Conservation (phyloP, 2,888 invertebrate species). For the Drosophila infuscata region DNA sequence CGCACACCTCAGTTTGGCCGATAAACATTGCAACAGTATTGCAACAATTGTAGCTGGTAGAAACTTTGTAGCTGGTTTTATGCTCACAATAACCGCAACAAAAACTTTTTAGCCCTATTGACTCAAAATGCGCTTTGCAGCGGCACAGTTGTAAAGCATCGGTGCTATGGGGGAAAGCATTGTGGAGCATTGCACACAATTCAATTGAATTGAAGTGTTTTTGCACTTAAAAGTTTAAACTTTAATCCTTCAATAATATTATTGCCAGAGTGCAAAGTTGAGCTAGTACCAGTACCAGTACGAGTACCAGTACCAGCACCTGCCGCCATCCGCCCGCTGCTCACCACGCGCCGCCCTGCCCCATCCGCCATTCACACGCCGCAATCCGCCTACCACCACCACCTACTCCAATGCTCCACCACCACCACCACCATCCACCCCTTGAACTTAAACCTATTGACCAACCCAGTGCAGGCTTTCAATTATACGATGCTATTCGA, state of each 20-base stretch:
- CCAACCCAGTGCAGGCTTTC: conserved; percentile 33
- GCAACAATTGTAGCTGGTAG: conserved; percentile 33
- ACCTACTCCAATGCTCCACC: background rate
- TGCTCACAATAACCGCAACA: conserved; percentile 65
- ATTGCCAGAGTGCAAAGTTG: conserved; percentile 72
- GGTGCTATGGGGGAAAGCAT: background rate
- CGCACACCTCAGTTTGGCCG: background rate
- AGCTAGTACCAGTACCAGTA: conserved; percentile 24
- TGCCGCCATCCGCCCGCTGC: background rate
- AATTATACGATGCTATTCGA: conserved; percentile 50
- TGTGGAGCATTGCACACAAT: conserved; percentile 46
- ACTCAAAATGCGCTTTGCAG: conserved; percentile 59
- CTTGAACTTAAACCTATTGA: background rate
- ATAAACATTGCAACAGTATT: conserved; percentile 37
- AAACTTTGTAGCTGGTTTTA: conserved; percentile 67
- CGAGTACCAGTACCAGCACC: conserved; percentile 4
- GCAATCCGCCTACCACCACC: background rate
- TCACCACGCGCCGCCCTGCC: too few relatives aligned
- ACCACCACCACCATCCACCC: background rate
- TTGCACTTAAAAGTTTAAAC: conserved; percentile 80
- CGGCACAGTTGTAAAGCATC: conserved; percentile 4
- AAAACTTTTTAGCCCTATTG: conserved; percentile 69
- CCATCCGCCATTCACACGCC: background rate
- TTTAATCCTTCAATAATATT: conserved; percentile 82
- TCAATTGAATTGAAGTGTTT: conserved; percentile 77